Evolutionary conservation across 2,797 vertebrate species (phyloP).

Genomic region (Poecilia velifera): DNA sequence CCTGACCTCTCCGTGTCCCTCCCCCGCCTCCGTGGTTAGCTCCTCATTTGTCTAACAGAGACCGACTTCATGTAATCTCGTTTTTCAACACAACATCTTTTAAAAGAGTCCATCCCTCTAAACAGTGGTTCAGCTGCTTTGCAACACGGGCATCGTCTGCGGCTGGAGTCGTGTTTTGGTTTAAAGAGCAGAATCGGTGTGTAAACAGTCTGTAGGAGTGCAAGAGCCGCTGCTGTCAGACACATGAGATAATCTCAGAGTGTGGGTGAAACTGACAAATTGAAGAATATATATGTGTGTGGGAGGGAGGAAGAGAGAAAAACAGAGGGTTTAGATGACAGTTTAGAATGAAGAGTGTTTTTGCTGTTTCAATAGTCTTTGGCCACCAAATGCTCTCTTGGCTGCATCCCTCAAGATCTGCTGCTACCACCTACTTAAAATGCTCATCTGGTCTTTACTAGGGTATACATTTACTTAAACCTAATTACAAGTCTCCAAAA

Average conservation of each 20-base stretch:
- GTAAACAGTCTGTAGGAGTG: constrained; percentile 40
- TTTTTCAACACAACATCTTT: constrained; percentile 61
- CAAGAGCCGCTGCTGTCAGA: constrained; percentile 32
- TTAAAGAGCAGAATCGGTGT: constrained; percentile 33
- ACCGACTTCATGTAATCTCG: constrained; percentile 71
- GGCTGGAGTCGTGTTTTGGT: constrained; percentile 47
- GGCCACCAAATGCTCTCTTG: constrained; percentile 20
- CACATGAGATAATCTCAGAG: constrained; percentile 26
- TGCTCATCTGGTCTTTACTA: background rate
- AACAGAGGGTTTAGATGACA: constrained; percentile 27
- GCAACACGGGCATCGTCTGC: constrained; percentile 27
- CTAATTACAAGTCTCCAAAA: background rate
- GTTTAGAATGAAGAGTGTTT: constrained; percentile 10
- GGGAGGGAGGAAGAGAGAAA: constrained; percentile 19
- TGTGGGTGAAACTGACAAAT: constrained; percentile 15
- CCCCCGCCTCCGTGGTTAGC: constrained; percentile 48
- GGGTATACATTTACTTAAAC: background rate
- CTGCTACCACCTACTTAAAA: constrained; percentile 20
- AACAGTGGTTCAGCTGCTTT: constrained; percentile 40
- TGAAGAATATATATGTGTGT: constrained; percentile 25
- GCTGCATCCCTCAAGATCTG: constrained; percentile 28
- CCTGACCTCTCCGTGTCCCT: background rate
- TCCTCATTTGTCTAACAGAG: constrained; percentile 65
- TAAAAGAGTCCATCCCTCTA: constrained; percentile 57
- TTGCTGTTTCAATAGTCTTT: constrained; percentile 34